phyloP scores from a whole-genome alignment of 2,797 vertebrate genomes.

The Siniperca scherzeri region DNA sequence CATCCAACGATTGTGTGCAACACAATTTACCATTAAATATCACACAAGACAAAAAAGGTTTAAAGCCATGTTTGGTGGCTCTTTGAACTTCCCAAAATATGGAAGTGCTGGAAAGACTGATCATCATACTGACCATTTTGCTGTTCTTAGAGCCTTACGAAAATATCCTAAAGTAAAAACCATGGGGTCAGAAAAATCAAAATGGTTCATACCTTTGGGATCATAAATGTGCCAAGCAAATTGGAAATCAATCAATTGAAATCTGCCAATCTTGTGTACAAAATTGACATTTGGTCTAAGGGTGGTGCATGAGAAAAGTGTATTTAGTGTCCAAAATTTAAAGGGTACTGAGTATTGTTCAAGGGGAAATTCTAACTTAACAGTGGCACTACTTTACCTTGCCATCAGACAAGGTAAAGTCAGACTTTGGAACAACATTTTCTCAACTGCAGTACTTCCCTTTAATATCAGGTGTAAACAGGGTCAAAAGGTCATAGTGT shows the following conservation, averaged over 20 bases:
- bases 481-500: too few relatives aligned
- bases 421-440: too few relatives aligned
- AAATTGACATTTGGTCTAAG: background rate
- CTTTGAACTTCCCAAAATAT: background rate
- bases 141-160: background rate
- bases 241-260: background rate
- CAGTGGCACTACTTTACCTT: background rate
- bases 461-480: background rate
- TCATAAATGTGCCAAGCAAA: background rate
- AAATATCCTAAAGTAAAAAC: background rate
- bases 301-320: background rate
- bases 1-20: slow-evolving; percentile 11
- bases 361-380: background rate
- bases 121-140: background rate
- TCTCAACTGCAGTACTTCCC: too few relatives aligned
- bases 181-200: background rate
- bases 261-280: background rate
- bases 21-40: slow-evolving; percentile 28
- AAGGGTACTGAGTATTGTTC: background rate
- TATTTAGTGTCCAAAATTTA: background rate
- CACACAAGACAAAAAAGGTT: background rate
- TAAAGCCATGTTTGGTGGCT: background rate
- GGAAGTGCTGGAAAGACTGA: background rate
- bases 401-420: too few relatives aligned
- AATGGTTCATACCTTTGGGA: background rate